Percentiles rank a stretch among this genome's conserved stretches.
phyloP scores from a whole-genome alignment of 2,888 invertebrate species.

The Hirtodrosophila duncani region DNA sequence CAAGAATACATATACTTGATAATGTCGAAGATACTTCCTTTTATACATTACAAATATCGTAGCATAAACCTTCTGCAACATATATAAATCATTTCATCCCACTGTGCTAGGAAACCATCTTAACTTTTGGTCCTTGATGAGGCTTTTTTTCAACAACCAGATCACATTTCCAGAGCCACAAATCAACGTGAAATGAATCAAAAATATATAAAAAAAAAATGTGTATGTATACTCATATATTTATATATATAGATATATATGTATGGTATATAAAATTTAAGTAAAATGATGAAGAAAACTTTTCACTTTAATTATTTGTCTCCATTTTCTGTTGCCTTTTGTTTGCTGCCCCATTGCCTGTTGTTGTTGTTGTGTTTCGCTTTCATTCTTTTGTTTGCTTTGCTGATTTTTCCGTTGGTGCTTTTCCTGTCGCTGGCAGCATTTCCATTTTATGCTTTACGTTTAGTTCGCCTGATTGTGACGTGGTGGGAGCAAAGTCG shows the following conservation, averaged over 20 bases:
- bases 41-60: too few relatives aligned
- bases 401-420: conserved; percentile 46
- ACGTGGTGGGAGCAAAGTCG: conserved; percentile 4
- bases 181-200: conserved; percentile 49
- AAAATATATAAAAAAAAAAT: conserved; percentile 10
- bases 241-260: background rate
- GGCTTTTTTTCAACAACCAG: conserved; percentile 26
- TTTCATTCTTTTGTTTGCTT: conserved; percentile 44
- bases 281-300: conserved; percentile 25
- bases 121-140: conserved; percentile 52
- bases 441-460: conserved; percentile 47
- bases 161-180: conserved; percentile 15
- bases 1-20: too few relatives aligned
- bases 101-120: conserved; percentile 26
- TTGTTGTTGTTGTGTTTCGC: conserved; percentile 2
- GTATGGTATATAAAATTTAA: conserved; percentile 20
- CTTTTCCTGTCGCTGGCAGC: conserved; percentile 44
- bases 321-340: conserved; percentile 21
- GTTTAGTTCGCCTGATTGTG: conserved; percentile 46
- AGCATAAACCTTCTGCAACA: too few relatives aligned
- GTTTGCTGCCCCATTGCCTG: background rate
- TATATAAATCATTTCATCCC: too few relatives aligned
- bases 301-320: conserved; percentile 43
- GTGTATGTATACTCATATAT: background rate
- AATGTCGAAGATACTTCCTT: too few relatives aligned